Base-by-base conservation (phyloP, 2,888 invertebrate species). In the Lysandra bellargus region DNA sequence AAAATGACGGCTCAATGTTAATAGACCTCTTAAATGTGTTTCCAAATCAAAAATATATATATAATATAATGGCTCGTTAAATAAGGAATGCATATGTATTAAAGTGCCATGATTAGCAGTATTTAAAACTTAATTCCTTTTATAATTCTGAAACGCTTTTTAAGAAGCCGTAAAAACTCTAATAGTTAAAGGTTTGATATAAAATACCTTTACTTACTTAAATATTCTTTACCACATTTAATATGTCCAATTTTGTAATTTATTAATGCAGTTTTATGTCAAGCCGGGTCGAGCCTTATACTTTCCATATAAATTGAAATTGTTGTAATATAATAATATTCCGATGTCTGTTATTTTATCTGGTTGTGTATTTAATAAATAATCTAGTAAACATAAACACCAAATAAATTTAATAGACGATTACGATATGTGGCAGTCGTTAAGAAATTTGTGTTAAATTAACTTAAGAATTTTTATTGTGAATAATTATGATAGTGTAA, bases 321-420 rank as follows among this genome's bases (percentile, higher is more conserved):
- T 84, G 84, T 84, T 80, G 84, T 78, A 30, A 53, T 80, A 61
- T 81, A 80, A 81, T 81, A 30, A 30, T 14, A 14, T 80, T 76
- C 78, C 79, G 78, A 78, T 78, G 37, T 64, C 78, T 74, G 72
- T 78, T 73, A 49, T 73, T 44, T 73, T 60, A 78, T 86, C 75
- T 78, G 23, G 64, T 87, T 76, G 76, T 53, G 76, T 76, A 76
- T 53, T 85, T 82, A 82, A 85, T 84, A 86, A 85, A 82, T 88
- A 87, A 87, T 88, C 87, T 90, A 92, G 90, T 76, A 89, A 89
- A 92, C 87, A 86, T 90, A 87, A 92, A 93, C 93, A 93, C 93
- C 93, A 93, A 93, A 87, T 92, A 92, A 89, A 87, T 87, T 88
- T 88, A 91, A 91, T 82, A 85, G 80, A 80, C 79, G 76, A 80